Conservation (phyloP, 2,797 vertebrate species). For the Tachyglossus aculeatus region DNA sequence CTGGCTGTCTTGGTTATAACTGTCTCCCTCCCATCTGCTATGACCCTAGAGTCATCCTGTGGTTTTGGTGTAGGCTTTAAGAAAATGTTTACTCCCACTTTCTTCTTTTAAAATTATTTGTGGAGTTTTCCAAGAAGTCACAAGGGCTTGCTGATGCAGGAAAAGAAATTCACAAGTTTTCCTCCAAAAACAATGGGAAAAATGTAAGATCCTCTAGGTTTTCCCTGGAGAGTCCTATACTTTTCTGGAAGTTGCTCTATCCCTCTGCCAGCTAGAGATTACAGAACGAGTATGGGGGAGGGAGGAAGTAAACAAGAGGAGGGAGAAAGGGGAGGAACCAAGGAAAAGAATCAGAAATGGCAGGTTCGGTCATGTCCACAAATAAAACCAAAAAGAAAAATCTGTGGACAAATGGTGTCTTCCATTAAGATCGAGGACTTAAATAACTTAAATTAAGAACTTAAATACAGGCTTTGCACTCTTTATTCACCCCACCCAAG, state of each 20-base stretch:
- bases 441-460: too few species aligned
- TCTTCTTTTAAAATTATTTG: background rate
- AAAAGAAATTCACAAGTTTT: constrained; percentile 11
- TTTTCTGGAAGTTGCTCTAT: background rate
- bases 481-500: too few species aligned
- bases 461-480: too few species aligned
- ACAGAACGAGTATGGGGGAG: background rate
- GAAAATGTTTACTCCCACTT: background rate
- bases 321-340: background rate
- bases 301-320: background rate
- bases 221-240: background rate
- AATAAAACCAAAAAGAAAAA: too few species aligned
- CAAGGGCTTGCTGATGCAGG: background rate
- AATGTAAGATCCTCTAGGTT: background rate
- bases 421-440: background rate
- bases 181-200: background rate
- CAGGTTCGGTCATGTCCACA: too few species aligned
- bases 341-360: background rate
- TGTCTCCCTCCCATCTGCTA: too few species aligned
- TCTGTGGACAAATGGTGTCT: background rate
- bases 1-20: too few species aligned
- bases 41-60: too few species aligned
- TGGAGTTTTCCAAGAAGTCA: constrained; percentile 15
- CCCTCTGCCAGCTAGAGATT: background rate
- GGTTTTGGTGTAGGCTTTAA: too few species aligned